Percentiles rank a stretch among this genome's conserved stretches.
Evolutionary conservation across 2,888 invertebrate genomes (phyloP).

Genomic region (Axea sp.): DNA sequence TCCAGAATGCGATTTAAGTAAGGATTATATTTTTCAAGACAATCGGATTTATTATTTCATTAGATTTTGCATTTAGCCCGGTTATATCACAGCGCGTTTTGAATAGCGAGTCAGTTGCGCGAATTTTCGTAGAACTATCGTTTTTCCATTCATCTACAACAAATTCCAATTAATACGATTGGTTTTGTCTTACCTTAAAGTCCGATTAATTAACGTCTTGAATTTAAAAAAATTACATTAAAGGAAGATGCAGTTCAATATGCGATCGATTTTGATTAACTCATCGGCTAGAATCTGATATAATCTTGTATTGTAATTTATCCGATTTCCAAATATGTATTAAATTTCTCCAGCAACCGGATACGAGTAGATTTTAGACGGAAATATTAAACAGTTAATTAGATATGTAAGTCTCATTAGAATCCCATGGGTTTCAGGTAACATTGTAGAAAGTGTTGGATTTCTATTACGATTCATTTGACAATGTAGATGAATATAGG

Average conservation of each 20-base stretch:
- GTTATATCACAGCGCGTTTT: no score
- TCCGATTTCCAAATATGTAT: not conserved
- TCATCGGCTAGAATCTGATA: not conserved
- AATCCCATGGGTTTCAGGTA: not conserved
- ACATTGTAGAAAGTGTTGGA: not conserved
- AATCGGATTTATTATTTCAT: no score
- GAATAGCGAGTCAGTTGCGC: no score
- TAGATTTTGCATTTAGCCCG: no score
- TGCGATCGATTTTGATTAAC: not conserved
- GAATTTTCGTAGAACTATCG: no score
- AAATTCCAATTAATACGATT: no score
- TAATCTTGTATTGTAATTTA: conserved; percentile 10
- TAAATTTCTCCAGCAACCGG: not conserved
- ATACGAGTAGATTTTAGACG: not conserved
- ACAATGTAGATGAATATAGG: not conserved
- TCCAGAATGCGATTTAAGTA: not conserved
- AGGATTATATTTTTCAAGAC: no score
- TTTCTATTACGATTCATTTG: not conserved
- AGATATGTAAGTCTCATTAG: conserved; percentile 17
- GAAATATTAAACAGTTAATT: conserved; percentile 9
- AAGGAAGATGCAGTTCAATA: not conserved
- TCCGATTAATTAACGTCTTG: not conserved
- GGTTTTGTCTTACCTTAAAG: no score
- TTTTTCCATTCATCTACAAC: no score
- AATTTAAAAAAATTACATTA: not conserved